Evolutionary conservation across 2,797 vertebrate genomes (phyloP).

Genomic region (Acropternis orthonyx): DNA sequence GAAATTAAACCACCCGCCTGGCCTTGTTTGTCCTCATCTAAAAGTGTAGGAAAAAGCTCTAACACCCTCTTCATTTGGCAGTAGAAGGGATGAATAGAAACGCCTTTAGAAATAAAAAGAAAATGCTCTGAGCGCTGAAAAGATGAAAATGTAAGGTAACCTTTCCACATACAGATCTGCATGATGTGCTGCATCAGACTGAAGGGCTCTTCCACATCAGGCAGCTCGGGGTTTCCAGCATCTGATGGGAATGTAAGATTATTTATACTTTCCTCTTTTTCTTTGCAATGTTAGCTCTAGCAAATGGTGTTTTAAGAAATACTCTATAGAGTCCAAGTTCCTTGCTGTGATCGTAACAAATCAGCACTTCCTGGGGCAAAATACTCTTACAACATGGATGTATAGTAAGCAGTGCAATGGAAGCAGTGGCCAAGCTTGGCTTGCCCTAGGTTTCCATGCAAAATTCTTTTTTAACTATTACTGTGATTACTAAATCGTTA

Average conservation of each 20-base stretch:
- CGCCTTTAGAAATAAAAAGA: not conserved
- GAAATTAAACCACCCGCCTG: not conserved
- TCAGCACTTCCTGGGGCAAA: not conserved
- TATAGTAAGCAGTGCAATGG: not conserved
- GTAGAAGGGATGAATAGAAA: not conserved
- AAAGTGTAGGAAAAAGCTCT: not conserved
- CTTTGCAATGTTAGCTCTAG: not conserved
- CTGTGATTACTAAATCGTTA: not conserved
- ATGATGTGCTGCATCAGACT: not conserved
- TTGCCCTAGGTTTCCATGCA: not conserved
- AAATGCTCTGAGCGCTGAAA: not conserved
- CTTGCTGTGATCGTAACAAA: not conserved
- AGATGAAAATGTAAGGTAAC: not conserved
- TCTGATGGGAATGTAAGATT: not conserved
- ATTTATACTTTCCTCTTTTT: not conserved
- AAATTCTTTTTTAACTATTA: not conserved
- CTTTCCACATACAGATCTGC: not conserved
- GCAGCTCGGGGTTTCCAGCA: not conserved
- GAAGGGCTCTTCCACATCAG: not conserved
- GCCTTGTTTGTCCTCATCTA: not conserved
- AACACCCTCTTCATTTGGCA: not conserved
- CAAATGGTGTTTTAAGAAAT: not conserved
- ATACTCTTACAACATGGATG: not conserved
- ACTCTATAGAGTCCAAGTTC: not conserved
- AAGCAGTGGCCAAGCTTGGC: not conserved